Base-by-base conservation (phyloP, 1,140 invertebrate species). In the Bombus pascuorum region DNA sequence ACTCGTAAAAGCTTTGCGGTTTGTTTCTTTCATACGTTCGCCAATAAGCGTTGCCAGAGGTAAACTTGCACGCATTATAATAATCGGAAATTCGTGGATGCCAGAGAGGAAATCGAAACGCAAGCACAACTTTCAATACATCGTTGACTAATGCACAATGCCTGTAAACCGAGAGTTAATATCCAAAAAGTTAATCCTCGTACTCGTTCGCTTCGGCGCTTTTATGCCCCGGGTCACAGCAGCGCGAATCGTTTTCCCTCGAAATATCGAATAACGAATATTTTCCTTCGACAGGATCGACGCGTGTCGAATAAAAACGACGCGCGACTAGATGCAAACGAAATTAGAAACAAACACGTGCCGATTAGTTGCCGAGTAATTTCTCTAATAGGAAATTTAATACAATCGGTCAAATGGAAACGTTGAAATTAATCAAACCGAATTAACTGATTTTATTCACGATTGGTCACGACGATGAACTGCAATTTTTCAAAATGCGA, bases 91-190 rank as follows among this genome's bases (percentile, higher is more conserved):
- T 15, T 42, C 70, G 34, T 13, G 12, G 3, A 68, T 8, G 18
- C 5, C 37, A 12, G 37, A 71, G 37, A 62, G 32, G 32, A 53
- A 75, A 32, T 4, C 10, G 32, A 18, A 25, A 32, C 18, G n/a
- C n/a, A 22, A 47, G n/a, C 44, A 37, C 59, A 75, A 75, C 22
- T 75, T 75, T 53, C 22, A 13, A 53, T 53, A 44, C 47, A 25
- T 2, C 44, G 37, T 34, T 53, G 22, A 53, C 73, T 75, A 75
- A 75, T 53, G 73, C 73, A 53, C 44, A 53, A 75, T 53, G 73
- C 18, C 44, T 75, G 73, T 75, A 53, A 75, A 53, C 73, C 22
- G 44, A 25, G 44, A 74, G 44, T 44, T 75, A 75, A 75, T 75
- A 53, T 75, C 22, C 32, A 53, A 75, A 75, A 75, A 44, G 73